Percentiles rank a stretch among this genome's conserved stretches.
phyloP scores from a whole-genome alignment of 2,113 vertebrate genomes.

The Chauna torquata region DNA sequence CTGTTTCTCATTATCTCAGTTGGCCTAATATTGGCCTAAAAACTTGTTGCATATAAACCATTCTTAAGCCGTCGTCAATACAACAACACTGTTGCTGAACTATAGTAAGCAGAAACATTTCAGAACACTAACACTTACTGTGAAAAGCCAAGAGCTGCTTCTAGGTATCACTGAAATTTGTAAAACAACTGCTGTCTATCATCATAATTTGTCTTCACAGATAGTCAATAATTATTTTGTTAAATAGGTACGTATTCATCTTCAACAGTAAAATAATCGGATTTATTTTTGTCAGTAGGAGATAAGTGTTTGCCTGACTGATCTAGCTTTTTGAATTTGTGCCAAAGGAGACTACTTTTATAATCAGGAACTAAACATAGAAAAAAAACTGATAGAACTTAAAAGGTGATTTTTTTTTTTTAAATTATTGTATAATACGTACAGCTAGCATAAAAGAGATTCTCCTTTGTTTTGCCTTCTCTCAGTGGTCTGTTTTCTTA shows the following conservation, averaged over 20 bases:
- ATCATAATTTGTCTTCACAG: not conserved
- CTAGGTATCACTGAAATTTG: not conserved
- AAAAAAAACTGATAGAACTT: not conserved
- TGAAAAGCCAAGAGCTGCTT: not conserved
- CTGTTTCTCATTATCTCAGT: not conserved
- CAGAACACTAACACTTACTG: not conserved
- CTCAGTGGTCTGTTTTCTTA: not conserved
- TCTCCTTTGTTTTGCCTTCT: not conserved
- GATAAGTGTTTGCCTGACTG: not conserved
- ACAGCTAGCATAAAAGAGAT: not conserved
- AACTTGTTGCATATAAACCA: not conserved
- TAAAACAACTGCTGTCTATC: not conserved
- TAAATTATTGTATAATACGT: not conserved
- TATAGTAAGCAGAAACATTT: not conserved
- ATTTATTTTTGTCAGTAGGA: not conserved
- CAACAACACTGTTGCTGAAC: not conserved
- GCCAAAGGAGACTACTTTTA: not conserved
- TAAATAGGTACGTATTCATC: not conserved
- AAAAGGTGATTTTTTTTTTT: not conserved
- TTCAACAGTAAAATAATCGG: not conserved
- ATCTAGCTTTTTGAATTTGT: not conserved
- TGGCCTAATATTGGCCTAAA: not conserved
- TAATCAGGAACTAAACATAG: not conserved
- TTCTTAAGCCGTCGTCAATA: not conserved
- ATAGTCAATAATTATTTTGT: not conserved